A percentile compares a stretch with the other conserved stretches of the same genome.
These are phyloP conservation scores for Prionace glauca DNA, from an alignment of 2,797 vertebrate genomes.

Conservation along the genomic window DNA sequence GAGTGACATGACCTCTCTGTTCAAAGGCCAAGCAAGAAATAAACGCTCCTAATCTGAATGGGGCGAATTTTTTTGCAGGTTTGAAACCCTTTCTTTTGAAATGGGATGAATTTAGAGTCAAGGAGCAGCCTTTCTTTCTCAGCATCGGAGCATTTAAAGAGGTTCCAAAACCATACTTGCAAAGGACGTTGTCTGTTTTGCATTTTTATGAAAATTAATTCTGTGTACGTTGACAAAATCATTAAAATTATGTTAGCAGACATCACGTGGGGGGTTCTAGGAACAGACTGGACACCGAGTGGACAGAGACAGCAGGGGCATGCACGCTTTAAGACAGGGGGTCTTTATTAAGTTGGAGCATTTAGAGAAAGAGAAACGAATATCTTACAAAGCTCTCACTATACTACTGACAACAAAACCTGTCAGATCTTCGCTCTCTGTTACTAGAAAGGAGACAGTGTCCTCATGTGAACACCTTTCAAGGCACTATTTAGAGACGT, in stretches of 20 bases:
- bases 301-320: constrained; percentile 64
- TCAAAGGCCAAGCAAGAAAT: constrained; percentile 65
- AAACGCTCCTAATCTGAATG: constrained; percentile 61
- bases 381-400: constrained; percentile 61
- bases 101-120: constrained; percentile 40
- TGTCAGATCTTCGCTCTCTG: constrained; percentile 61
- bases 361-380: constrained; percentile 63
- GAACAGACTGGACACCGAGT: constrained; percentile 58
- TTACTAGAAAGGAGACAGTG: constrained; percentile 43
- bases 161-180: neutral
- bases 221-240: constrained; percentile 39
- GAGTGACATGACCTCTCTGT: constrained; percentile 71
- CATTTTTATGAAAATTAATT: constrained; percentile 39
- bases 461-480: constrained; percentile 46
- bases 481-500: constrained; percentile 46
- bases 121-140: constrained; percentile 40
- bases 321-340: constrained; percentile 61
- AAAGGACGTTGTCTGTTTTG: constrained; percentile 27
- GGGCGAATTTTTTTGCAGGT: constrained; percentile 49
- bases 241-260: constrained; percentile 42
- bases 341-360: constrained; percentile 52
- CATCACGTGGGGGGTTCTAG: constrained; percentile 49
- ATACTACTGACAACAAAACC: constrained; percentile 59
- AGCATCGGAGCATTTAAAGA: neutral
- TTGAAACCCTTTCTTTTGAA: constrained; percentile 46